These are phyloP conservation scores for Panthera tigris DNA, from an alignment of 2,113 vertebrate species.

Conservation along the genomic window DNA sequence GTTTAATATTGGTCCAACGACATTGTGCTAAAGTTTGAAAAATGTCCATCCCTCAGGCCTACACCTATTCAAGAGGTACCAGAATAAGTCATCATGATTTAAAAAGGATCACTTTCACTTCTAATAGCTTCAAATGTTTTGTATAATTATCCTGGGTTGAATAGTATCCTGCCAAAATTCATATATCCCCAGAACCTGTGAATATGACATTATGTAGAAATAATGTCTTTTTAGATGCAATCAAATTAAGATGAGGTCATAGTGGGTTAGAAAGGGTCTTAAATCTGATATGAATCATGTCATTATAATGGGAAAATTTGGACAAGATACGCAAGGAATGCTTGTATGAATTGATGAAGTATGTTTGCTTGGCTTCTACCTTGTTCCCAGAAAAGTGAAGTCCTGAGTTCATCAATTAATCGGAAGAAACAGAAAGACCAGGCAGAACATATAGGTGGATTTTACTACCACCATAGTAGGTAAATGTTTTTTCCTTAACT, in stretches of 20 bases:
- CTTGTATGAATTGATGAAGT: not conserved
- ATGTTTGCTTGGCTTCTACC: not conserved
- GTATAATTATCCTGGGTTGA: not conserved
- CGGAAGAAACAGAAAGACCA: not conserved
- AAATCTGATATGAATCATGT: not conserved
- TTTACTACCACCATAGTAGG: not conserved
- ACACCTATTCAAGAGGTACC: accelerated
- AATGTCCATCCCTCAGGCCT: not conserved
- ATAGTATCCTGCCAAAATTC: not conserved
- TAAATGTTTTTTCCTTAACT: not conserved
- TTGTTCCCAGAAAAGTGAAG: not conserved
- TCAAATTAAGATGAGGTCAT: not conserved
- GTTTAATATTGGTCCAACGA: not conserved
- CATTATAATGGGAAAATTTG: not conserved
- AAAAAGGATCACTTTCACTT: not conserved
- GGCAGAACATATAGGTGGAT: not conserved
- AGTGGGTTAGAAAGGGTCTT: not conserved
- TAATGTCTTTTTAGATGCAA: not conserved
- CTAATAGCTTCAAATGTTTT: not conserved
- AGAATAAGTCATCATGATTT: not conserved
- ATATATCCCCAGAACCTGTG: not conserved
- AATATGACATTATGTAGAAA: not conserved
- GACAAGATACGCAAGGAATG: not conserved
- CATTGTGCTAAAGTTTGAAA: not conserved
- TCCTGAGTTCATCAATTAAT: not conserved